Conservation (phyloP, 2,113 vertebrate species). For the Triplophysa tibetana region DNA sequence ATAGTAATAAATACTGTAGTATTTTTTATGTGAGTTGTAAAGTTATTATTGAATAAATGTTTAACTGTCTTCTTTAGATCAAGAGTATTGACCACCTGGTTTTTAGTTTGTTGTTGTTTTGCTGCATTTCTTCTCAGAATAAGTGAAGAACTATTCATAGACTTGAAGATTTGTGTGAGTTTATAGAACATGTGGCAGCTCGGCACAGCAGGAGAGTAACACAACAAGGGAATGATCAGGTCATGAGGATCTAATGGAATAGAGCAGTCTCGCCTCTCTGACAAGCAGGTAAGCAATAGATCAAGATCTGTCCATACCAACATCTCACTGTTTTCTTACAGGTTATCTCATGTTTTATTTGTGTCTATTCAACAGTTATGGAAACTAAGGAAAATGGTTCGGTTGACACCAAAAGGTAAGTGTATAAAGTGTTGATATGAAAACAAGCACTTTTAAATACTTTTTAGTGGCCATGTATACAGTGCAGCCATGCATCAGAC, state of each 20-base stretch:
- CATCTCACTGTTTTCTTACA: background rate
- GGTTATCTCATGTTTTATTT: conserved; percentile 49
- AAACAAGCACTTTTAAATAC: too few species aligned
- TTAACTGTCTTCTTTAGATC: background rate
- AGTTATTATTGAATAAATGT: background rate
- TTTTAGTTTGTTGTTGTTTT: background rate
- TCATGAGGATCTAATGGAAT: conserved; percentile 70
- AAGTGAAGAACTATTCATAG: background rate
- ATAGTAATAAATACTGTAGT: too few species aligned
- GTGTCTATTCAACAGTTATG: conserved; percentile 78
- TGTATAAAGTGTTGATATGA: background rate
- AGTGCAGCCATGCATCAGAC: too few species aligned
- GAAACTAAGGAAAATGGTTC: conserved; percentile 96
- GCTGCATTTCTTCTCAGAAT: background rate
- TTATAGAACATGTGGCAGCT: conserved; percentile 17
- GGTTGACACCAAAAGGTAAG: conserved; percentile 89
- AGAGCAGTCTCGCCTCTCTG: conserved; percentile 56
- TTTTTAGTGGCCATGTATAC: too few species aligned
- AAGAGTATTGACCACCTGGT: background rate
- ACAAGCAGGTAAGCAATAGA: conserved; percentile 49
- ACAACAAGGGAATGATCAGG: conserved; percentile 53
- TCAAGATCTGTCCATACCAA: too few species aligned
- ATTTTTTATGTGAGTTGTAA: background rate
- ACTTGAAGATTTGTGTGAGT: background rate
- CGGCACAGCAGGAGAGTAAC: conserved; percentile 49